A percentile compares a stretch with the other conserved stretches of the same genome.
These are phyloP conservation scores for Ptilorrhoa leucosticta DNA, from an alignment of 2,113 vertebrate species.

Conservation along the genomic window DNA sequence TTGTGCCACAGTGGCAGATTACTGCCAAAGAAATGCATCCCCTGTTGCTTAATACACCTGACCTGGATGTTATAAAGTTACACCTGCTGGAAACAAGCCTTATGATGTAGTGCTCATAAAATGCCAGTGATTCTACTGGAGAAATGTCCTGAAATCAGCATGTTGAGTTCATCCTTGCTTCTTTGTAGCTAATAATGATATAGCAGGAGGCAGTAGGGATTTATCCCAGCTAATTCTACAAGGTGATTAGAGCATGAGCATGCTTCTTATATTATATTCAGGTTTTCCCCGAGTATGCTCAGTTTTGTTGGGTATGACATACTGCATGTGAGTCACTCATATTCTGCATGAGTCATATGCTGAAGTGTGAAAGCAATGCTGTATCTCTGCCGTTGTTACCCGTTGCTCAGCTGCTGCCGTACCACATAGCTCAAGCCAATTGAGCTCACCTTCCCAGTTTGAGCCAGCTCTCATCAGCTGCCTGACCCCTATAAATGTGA, in stretches of 20 bases:
- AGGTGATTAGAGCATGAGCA: not conserved
- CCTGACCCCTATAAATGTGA: not conserved
- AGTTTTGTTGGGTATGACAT: constrained; percentile 42
- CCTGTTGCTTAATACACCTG: constrained; percentile 55
- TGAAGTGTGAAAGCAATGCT: constrained; percentile 60
- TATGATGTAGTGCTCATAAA: constrained; percentile 45
- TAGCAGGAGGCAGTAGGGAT: not conserved
- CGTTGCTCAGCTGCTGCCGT: constrained; percentile 56
- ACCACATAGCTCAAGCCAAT: constrained; percentile 18
- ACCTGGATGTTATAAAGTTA: constrained; percentile 52
- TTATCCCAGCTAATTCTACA: not conserved
- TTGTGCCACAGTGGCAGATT: constrained; percentile 42
- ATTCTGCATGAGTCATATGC: constrained; percentile 58
- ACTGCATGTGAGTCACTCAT: constrained; percentile 50
- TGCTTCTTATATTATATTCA: not conserved
- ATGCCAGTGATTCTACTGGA: not conserved
- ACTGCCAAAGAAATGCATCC: constrained; percentile 57
- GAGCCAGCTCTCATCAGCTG: constrained; percentile 12
- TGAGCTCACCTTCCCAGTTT: constrained; percentile 38
- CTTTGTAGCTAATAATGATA: not conserved
- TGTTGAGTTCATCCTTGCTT: not conserved
- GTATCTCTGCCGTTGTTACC: constrained; percentile 40
- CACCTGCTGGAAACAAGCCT: constrained; percentile 49
- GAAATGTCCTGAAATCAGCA: constrained; percentile 38
- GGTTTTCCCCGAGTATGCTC: not conserved